Percentiles rank a stretch among this genome's conserved stretches.
Evolutionary conservation across 2,888 invertebrate species (phyloP).

Genomic region (Nephrotoma appendiculata): DNA sequence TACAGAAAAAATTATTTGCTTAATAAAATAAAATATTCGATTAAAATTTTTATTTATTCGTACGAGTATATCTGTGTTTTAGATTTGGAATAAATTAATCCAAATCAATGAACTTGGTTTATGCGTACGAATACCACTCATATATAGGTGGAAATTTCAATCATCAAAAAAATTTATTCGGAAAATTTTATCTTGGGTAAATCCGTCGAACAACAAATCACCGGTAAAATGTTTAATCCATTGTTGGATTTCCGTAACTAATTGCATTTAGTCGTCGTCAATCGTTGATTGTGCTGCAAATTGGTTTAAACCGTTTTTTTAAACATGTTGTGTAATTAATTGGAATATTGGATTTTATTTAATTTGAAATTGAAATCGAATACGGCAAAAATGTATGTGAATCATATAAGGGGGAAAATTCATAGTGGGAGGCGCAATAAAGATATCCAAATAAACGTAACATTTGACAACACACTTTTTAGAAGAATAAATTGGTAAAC

Average conservation of each 20-base stretch:
- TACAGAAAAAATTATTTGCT: background rate
- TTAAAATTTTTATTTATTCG: background rate
- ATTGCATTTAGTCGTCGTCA: background rate
- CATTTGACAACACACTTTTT: background rate
- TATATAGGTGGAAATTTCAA: background rate
- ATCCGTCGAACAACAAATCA: too few species aligned
- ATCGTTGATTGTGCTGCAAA: too few species aligned
- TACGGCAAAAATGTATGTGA: background rate
- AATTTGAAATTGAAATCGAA: background rate
- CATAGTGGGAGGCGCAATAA: background rate
- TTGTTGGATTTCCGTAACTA: background rate
- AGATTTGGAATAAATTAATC: background rate
- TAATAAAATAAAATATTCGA: background rate
- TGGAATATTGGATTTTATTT: background rate
- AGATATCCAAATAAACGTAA: background rate
- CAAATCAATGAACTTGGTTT: background rate
- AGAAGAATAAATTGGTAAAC: background rate
- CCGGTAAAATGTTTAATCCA: background rate
- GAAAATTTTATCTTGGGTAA: too few species aligned
- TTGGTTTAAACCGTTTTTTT: too few species aligned
- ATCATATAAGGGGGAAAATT: background rate
- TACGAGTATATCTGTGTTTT: too few species aligned
- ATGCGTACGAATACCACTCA: background rate
- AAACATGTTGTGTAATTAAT: background rate
- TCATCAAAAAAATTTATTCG: background rate